Base-by-base conservation (phyloP, 2,888 invertebrate genomes). In the Sicus ferrugineus region DNA sequence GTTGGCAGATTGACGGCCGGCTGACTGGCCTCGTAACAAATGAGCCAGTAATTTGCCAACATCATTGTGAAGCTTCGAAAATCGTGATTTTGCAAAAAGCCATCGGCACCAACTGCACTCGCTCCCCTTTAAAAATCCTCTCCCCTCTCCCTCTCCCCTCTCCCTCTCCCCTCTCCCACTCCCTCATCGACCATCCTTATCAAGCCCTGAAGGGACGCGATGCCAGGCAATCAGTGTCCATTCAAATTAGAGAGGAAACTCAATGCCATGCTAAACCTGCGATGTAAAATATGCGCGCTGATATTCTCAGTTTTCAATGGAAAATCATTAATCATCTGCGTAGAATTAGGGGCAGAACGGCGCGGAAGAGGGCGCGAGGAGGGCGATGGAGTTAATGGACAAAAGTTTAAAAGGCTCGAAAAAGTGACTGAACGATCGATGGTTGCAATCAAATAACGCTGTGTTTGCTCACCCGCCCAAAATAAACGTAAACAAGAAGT, bases 181-280 rank as follows among this genome's bases (percentile, higher is more conserved):
- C n/a, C n/a, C n/a, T n/a, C n/a, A n/a, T n/a, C n/a, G n/a, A n/a
- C n/a, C n/a, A n/a, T n/a, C n/a, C n/a, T n/a, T n/a, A n/a, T n/a
- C n/a, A n/a, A n/a, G n/a, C n/a, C n/a, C n/a, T 30, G 23, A 54
- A 48, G 26, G 2, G 46, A 67, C 59, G 69, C 46, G 73, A 73
- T 72, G 71, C 71, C 70, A 72, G 71, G 71, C 74, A 73, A 76
- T 76, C 73, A 76, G 74, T 68, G 70, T 0, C 31, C 68, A 73
- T 73, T 73, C 70, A 73, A 58, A 64, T 52, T 19, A n/a, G 23
- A 28, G 28, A 50, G 50, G 28, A n/a, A n/a, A n/a, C 28, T 46
- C 63, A 46, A 63, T 48, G 63, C 26, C 9, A 42, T 21, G 11
- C 9, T 14, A 64, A 34, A 34, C 14, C 7, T 34, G 9, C 34